Conservation (phyloP, 2,113 vertebrate genomes). For the Ptilonorhynchus violaceus region DNA sequence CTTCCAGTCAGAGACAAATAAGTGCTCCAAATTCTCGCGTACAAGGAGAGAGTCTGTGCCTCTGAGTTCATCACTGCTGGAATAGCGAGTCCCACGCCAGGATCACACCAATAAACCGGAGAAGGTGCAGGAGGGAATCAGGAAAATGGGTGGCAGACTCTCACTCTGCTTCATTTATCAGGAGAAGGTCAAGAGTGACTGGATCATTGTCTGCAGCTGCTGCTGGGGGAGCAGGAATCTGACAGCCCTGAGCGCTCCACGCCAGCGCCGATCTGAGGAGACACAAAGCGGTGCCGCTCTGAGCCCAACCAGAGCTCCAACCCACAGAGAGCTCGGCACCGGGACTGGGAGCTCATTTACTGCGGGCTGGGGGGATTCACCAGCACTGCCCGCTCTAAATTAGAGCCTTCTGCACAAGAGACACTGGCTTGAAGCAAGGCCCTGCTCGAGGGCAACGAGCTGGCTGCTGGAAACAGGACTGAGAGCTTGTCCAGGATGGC, state of each 20-base stretch:
- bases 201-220: slow-evolving; percentile 20
- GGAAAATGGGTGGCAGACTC: fast-evolving
- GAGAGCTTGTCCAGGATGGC: fast-evolving
- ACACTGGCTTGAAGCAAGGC: neutral
- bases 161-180: neutral
- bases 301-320: neutral
- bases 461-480: neutral
- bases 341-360: slow-evolving; percentile 28
- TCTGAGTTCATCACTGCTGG: neutral
- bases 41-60: neutral
- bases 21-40: neutral
- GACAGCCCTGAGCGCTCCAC: neutral
- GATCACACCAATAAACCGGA: neutral
- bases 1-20: neutral
- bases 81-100: fast-evolving
- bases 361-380: slow-evolving; percentile 20
- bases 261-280: neutral
- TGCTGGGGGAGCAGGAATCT: neutral
- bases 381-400: neutral
- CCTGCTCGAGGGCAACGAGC: fast-evolving
- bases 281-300: neutral
- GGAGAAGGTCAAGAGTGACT: slow-evolving; percentile 28
- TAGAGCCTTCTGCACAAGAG: neutral
- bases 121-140: neutral
- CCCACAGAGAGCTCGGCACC: neutral